Base-by-base conservation (phyloP, 2,888 invertebrate species). In the Acrobasis repandana region DNA sequence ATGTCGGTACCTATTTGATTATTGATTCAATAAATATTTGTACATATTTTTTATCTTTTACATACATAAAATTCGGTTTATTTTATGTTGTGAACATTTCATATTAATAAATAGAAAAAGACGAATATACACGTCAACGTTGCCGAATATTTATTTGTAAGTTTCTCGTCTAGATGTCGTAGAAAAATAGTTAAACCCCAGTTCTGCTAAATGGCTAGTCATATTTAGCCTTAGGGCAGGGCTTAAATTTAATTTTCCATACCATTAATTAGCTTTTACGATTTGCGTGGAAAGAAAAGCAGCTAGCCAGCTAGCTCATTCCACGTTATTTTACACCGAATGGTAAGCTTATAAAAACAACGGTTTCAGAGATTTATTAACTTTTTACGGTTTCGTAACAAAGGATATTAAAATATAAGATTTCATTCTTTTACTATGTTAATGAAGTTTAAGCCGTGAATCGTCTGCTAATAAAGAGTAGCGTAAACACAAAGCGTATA, bases 341-440 rank as follows among this genome's bases (percentile, higher is more conserved):
- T 43, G 43, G 14, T 14, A n/a, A 43, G 43, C 43, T 43, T 43
- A 43, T 43, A 43, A 43, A 43, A 43, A 43, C 11, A 43, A n/a
- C 43, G 14, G 9, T 43, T 43, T 14, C 14, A 43, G n/a, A n/a
- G 43, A 43, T 43, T 43, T 43, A 43, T 43, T 43, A 43, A 43
- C 43, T 43, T 43, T 43, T 43, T 43, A 43, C 43, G 43, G 43
- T 43, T 43, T 43, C 43, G n/a, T 43, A 43, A 43, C 43, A 43
- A 43, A 43, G 43, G 43, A 43, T 43, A 43, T 43, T 43, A 43
- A 43, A 43, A n/a, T 2, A 43, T 43, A 43, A 43, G 14, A 10
- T n/a, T 43, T 43, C n/a, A 43, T 43, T 14, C 11, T 11, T 38
- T 38, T 14, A 43, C 5, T 43, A 43, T n/a, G 11, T 38, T 38